These are phyloP conservation scores for Drosophila chauvacae DNA, from an alignment of 1,140 invertebrate species.

Conservation along the genomic window DNA sequence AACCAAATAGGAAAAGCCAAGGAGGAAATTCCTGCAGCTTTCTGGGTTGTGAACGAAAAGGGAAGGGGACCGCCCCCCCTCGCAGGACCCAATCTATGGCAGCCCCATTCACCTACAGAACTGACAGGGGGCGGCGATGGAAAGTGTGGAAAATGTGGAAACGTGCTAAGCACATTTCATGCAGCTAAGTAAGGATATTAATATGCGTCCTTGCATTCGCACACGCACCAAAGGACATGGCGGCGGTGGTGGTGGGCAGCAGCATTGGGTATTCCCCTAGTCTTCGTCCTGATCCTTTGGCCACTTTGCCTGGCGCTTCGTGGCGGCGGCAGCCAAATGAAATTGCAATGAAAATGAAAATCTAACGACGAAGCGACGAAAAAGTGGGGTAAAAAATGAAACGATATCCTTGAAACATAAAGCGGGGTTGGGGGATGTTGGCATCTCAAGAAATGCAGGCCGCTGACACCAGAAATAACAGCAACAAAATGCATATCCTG, in stretches of 20 bases:
- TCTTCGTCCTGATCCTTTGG: slow-evolving; percentile 19
- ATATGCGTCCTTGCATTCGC: slow-evolving; percentile 74
- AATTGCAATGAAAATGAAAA: slow-evolving; percentile 83
- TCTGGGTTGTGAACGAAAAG: neutral
- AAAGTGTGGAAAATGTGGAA: slow-evolving; percentile 59
- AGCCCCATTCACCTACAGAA: slow-evolving; percentile 1
- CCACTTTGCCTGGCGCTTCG: slow-evolving; percentile 75
- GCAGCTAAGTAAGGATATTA: slow-evolving; percentile 81
- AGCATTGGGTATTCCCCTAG: neutral
- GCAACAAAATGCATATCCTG: slow-evolving; percentile 8
- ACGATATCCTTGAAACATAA: slow-evolving; percentile 78
- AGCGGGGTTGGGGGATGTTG: slow-evolving; percentile 16
- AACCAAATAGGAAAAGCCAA: neutral
- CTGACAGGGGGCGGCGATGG: slow-evolving; percentile 1
- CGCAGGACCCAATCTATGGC: neutral
- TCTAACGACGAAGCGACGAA: slow-evolving; percentile 64
- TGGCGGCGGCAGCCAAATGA: slow-evolving; percentile 79
- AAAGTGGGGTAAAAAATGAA: slow-evolving; percentile 73
- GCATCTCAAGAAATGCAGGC: slow-evolving; percentile 53
- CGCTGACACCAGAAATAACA: slow-evolving; percentile 36
- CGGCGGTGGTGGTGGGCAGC: no score
- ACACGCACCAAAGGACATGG: slow-evolving; percentile 50
- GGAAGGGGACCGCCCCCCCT: neutral
- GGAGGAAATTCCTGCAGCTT: slow-evolving; percentile 24
- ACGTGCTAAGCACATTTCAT: slow-evolving; percentile 71